phyloP scores from a whole-genome alignment of 2,888 invertebrate genomes.

The Hypomecis atomaria region DNA sequence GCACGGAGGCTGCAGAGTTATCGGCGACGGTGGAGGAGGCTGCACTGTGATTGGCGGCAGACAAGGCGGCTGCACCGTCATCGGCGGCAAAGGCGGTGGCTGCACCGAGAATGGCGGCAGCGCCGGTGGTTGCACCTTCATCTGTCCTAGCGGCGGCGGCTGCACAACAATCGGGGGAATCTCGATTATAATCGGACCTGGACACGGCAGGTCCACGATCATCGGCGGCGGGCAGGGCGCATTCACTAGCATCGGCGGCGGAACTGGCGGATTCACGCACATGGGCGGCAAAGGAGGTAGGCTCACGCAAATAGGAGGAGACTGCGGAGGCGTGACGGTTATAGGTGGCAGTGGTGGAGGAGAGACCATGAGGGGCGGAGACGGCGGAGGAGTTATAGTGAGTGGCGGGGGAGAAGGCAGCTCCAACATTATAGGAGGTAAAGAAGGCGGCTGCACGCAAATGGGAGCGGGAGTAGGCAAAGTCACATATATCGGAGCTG shows the following conservation, averaged over 20 bases:
- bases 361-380: conserved; percentile 58
- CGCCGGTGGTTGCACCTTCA: conserved; percentile 73
- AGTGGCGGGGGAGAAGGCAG: conserved; percentile 64
- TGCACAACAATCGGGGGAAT: conserved; percentile 73
- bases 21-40: conserved; percentile 65
- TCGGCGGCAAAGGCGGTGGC: conserved; percentile 67
- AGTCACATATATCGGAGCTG: conserved; percentile 65
- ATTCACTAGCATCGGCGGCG: conserved; percentile 64
- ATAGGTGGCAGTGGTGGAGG: conserved; percentile 65
- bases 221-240: conserved; percentile 64
- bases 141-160: conserved; percentile 68
- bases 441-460: conserved; percentile 58
- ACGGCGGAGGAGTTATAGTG: conserved; percentile 59
- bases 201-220: conserved; percentile 60
- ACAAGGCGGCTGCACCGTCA: conserved; percentile 71
- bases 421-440: conserved; percentile 62
- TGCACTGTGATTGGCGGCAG: conserved; percentile 67
- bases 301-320: conserved; percentile 65
- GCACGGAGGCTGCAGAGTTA: conserved; percentile 70
- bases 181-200: conserved; percentile 69
- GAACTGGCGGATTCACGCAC: conserved; percentile 62
- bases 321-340: conserved; percentile 60
- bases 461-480: conserved; percentile 66
- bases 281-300: conserved; percentile 69
- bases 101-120: conserved; percentile 72